Percentiles rank a stretch among this genome's conserved stretches.
phyloP scores from a whole-genome alignment of 2,888 invertebrate genomes.

The Trissolcus japonicus region DNA sequence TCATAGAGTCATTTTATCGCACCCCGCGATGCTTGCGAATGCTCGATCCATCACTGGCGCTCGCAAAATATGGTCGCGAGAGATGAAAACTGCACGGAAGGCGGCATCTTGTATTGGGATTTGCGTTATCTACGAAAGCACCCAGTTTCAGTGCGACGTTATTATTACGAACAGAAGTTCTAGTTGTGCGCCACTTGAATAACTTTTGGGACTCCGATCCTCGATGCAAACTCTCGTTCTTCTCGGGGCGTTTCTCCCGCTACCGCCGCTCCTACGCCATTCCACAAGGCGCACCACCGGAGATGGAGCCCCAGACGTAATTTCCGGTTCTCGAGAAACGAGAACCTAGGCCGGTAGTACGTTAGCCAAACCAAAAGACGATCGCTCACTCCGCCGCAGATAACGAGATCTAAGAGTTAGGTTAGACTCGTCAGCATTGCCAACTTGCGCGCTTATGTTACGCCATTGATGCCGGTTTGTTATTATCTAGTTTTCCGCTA shows the following conservation, averaged over 20 bases:
- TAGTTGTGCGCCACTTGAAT: slow-evolving; percentile 65
- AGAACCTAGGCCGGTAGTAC: slow-evolving; percentile 60
- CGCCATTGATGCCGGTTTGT: not conserved
- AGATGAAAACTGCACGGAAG: slow-evolving; percentile 7
- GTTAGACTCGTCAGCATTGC: slow-evolving; percentile 39
- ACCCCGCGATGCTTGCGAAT: not conserved
- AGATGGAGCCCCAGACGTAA: slow-evolving; percentile 76
- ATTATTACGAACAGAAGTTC: slow-evolving; percentile 60
- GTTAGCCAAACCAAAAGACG: slow-evolving; percentile 73
- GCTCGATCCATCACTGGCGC: not conserved
- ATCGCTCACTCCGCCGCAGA: slow-evolving; percentile 65
- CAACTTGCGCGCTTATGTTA: slow-evolving; percentile 8
- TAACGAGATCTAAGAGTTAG: slow-evolving; percentile 62
- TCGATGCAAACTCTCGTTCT: slow-evolving; percentile 31
- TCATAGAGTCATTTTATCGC: slow-evolving; percentile 23
- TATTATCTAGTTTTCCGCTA: too few relatives aligned
- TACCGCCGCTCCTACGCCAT: slow-evolving; percentile 49
- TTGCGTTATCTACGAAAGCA: slow-evolving; percentile 41
- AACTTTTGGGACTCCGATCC: slow-evolving; percentile 60
- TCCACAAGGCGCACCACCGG: slow-evolving; percentile 70
- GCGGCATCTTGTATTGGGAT: slow-evolving; percentile 51
- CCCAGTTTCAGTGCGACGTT: slow-evolving; percentile 44
- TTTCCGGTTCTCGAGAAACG: slow-evolving; percentile 71
- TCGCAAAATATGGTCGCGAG: slow-evolving; percentile 15
- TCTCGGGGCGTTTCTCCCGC: slow-evolving; percentile 12